Evolutionary conservation across 2,113 vertebrate genomes (phyloP), one percentile per base, ranked within the genome.

Genomic region (Phalacrocorax carbo): DNA sequence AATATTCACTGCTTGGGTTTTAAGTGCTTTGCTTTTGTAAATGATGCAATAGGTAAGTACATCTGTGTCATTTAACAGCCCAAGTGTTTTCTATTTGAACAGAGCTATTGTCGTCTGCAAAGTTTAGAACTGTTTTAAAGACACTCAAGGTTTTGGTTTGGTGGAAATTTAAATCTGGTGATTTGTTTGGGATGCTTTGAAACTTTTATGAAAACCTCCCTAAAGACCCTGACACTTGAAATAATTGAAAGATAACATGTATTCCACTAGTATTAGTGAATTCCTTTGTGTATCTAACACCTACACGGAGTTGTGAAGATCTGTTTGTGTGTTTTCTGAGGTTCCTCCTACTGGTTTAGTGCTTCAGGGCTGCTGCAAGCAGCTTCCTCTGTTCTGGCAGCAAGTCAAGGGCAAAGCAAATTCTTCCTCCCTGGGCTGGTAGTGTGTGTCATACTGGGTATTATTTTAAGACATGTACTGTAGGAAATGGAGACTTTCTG

Each of bases 1-100:
- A 95, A 85, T 91, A 94, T 89, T 95, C 77, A 49, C 73, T 90
- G 66, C 64, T 95, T 90, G 82, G 32, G 32, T 76, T 95, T 95
- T 93, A 97, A 96, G 94, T 95, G 75, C 91, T 93, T 91, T 89
- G 40, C 84, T 95, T 86, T 86, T 88, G 93, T 93, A 95, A 96
- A 90, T 96, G 91, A 85, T 95, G 90, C 66, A 86, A 92, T 86
- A 96, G 93, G 71, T 96, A 90, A 85, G 82, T 83, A 82, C 72
- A 70, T 92, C 46, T 88, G 54, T 92, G 85, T 83, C 88, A 71
- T 91, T 94, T 94, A 95, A 82, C 48, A 88, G 75, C 62, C 51
- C 60, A 34, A 60, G 66, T 73, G 38, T 80, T 82, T 80, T 55
- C 30, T 52, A 19, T 60, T 73, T n/a, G 66, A 87, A 61, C 10